Evolutionary conservation across 2,113 vertebrate genomes (phyloP), one percentile per base, ranked within the genome.

Genomic region (Semnopithecus entellus): DNA sequence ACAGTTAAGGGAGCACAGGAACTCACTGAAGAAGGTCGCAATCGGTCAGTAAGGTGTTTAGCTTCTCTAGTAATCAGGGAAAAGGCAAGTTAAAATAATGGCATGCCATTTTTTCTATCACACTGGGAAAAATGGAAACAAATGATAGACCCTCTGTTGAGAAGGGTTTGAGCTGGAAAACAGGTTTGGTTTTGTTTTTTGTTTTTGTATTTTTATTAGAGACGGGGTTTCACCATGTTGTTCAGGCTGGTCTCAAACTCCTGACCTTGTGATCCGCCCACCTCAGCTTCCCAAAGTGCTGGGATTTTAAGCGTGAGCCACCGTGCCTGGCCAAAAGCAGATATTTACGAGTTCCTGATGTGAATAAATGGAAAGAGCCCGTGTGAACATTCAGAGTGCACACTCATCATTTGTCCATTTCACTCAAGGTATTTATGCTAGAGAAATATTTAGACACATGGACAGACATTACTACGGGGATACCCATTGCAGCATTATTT

Each of bases 281-380:
- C 52, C 18, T 55, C 52, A 20, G 52, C 52, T 7, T 55, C 52
- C 52, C 52, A 20, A 20, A 7, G 52, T 52, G 52, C 6, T 55
- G 52, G 18, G 18, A 55, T 55, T 55, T 20, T 55, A 55, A 6
- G 52, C 18, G 2, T 55, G 52, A 55, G 52, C 52, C 18, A 0
- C 52, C 0, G 18, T 6, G 0, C 52, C 6, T 2, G 0, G 52
- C 6, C 18, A 7, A 7, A 55, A 55, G 18, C 18, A 55, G 52
- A 18, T 40, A 64, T 72, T 83, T 90, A 27, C 78, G 75, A 68
- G 45, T 64, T 73, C 5, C 40, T 68, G 27, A 52, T 52, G 30
- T 70, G 66, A 52, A 35, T 75, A 70, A 88, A 70, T 35, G n/a
- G 35, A 40, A 76, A 23, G 50, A 68, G 30, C 43, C 52, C 50